A percentile compares a stretch with the other conserved stretches of the same genome.
Evolutionary conservation across 2,113 vertebrate genomes (phyloP).

Genomic region (Cryptotis parvus): DNA sequence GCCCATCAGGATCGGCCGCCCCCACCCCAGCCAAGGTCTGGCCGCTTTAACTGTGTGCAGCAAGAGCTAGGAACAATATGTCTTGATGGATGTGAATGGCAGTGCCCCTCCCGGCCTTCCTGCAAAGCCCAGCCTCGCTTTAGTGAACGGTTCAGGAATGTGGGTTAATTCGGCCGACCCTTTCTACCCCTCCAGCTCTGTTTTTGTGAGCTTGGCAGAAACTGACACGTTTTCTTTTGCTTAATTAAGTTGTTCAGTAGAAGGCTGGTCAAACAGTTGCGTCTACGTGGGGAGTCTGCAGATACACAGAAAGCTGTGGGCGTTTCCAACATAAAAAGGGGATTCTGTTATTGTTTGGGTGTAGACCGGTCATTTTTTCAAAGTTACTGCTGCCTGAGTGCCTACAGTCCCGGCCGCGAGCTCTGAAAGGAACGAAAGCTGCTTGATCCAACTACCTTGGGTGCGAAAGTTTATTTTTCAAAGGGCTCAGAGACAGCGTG

Average conservation of each 20-base stretch:
- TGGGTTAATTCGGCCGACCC: constrained; percentile 84
- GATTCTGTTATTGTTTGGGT: constrained; percentile 94
- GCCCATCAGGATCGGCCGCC: neutral
- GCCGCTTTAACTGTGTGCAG: constrained; percentile 63
- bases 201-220: constrained; percentile 91
- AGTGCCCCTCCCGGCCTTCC: constrained; percentile 74
- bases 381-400: constrained; percentile 93
- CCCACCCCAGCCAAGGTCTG: neutral
- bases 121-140: constrained; percentile 79
- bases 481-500: neutral
- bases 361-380: constrained; percentile 94
- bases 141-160: constrained; percentile 87
- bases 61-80: constrained; percentile 73
- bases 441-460: constrained; percentile 86
- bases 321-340: constrained; percentile 93
- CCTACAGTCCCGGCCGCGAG: constrained; percentile 85
- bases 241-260: constrained; percentile 93
- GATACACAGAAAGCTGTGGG: constrained; percentile 90
- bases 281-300: constrained; percentile 92
- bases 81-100: constrained; percentile 77
- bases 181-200: constrained; percentile 87
- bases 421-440: constrained; percentile 88
- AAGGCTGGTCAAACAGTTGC: constrained; percentile 92
- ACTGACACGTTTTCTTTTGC: constrained; percentile 93
- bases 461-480: constrained; percentile 76